phyloP scores from a whole-genome alignment of 2,888 invertebrate species.

The Periphyllus acericola region DNA sequence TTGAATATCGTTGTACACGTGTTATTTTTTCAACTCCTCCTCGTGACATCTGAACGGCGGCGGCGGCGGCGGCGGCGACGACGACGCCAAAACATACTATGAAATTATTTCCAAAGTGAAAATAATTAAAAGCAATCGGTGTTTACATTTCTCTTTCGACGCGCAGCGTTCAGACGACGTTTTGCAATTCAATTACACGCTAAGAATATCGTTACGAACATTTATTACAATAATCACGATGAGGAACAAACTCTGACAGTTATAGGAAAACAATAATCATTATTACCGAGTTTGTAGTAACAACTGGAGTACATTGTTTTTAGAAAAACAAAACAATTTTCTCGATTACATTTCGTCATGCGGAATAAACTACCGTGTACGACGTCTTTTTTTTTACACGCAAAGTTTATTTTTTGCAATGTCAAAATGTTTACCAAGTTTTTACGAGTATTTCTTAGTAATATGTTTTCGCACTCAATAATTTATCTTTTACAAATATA shows the following conservation, averaged over 20 bases:
- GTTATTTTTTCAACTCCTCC: slow-evolving; percentile 39
- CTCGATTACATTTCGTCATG: too few relatives aligned
- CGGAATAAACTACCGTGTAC: too few relatives aligned
- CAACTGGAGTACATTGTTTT: neutral
- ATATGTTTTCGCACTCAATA: neutral
- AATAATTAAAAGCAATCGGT: neutral
- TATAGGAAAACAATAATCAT: neutral
- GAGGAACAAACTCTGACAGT: too few relatives aligned
- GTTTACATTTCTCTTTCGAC: neutral
- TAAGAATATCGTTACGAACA: neutral
- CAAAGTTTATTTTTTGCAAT: too few relatives aligned
- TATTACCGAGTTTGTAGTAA: neutral
- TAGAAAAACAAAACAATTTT: neutral
- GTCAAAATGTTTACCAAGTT: too few relatives aligned
- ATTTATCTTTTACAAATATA: neutral
- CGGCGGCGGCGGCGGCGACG: too few relatives aligned
- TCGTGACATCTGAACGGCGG: neutral
- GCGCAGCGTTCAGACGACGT: neutral
- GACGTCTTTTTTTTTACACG: too few relatives aligned
- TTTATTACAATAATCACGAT: too few relatives aligned
- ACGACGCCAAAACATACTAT: neutral
- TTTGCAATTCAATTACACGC: neutral
- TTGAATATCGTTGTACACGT: slow-evolving; percentile 46
- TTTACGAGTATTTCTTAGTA: too few relatives aligned
- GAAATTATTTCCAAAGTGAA: neutral